Evolutionary conservation across 2,888 invertebrate species (phyloP), one percentile per base, ranked within the genome.

Genomic region (Hirtodrosophila alboralis): DNA sequence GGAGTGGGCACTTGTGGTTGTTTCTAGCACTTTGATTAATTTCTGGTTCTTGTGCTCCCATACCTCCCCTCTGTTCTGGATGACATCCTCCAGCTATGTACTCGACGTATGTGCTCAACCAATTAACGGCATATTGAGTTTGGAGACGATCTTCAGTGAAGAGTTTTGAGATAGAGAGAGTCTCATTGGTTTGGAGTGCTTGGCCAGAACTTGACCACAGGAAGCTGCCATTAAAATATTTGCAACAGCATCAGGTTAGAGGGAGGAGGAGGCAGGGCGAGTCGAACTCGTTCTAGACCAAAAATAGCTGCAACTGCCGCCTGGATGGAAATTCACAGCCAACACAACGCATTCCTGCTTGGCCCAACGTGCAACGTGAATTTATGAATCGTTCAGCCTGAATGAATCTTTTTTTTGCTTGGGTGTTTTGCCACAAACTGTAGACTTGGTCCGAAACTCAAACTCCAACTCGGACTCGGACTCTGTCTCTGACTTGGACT

Each of bases 161-260:
- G 36, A 47, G 41, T 36, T 28, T 7, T 18, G 13, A 26, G 14
- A 7, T 8, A 41, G 45, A 37, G 37, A 16, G 13, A 13, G 9
- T 4, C 38, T 64, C 41, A 64, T 63, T 64, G 56, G 40, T 45
- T 49, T 69, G 16, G 53, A 65, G 59, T 51, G 54, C 27, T n/a
- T 36, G 13, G 38, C 31, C 51, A 70, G 54, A 74, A 58, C 60
- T 69, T 60, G 83, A 64, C 63, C 77, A 80, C 81, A 83, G 86
- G 86, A 83, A 83, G 84, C 84, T 61, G 75, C 77, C 81, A 86
- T 80, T 86, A 80, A 80, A 75, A 79, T 67, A 68, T 59, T 70
- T 67, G 70, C 67, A 40, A 54, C 37, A 57, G 33, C 44, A 30
- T 30, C n/a, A n/a, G 36, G 34, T 38, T 27, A 27, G 21, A 6